A percentile compares a stretch with the other conserved stretches of the same genome.
These are phyloP conservation scores for Apostichopus leukothele DNA, from an alignment of 53 echinoderm and acorn worm species.

Conservation along the genomic window DNA sequence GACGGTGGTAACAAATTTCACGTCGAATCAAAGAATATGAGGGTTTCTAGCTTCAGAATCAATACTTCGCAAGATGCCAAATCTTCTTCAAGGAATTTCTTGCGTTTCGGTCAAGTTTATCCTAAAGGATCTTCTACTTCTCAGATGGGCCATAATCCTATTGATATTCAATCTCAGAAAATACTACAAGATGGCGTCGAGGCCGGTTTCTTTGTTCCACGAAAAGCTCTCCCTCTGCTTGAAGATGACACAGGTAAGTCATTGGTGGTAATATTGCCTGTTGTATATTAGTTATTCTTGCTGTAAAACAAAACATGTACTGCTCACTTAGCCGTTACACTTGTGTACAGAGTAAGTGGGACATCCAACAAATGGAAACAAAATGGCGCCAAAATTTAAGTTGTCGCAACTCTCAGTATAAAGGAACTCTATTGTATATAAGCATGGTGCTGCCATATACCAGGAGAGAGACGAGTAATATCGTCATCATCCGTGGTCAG, in stretches of 20 bases:
- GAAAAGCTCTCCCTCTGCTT: not conserved
- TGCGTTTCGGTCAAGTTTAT: slow-evolving; percentile 19
- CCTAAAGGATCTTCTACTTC: not conserved
- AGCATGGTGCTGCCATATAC: no score
- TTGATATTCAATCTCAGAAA: not conserved
- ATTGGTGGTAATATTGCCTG: no score
- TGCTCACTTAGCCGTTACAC: not conserved
- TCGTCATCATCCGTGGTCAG: no score
- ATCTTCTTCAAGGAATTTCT: not conserved
- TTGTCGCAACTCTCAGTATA: not conserved
- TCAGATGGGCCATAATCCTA: not conserved
- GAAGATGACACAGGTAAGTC: not conserved
- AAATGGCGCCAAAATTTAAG: not conserved
- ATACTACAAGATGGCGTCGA: slow-evolving; percentile 6
- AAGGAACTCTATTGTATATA: no score
- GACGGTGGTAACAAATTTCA: slow-evolving; percentile 1
- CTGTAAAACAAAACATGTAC: not conserved
- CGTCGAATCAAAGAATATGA: not conserved
- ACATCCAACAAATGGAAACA: not conserved
- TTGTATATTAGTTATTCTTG: no score
- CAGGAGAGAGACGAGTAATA: no score
- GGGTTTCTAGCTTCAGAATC: not conserved
- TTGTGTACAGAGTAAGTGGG: not conserved
- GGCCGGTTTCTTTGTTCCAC: slow-evolving; percentile 10
- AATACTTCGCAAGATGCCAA: not conserved